A percentile compares a stretch with the other conserved stretches of the same genome.
Conservation (phyloP, 1,140 invertebrate genomes). For the Bombus polaris region DNA sequence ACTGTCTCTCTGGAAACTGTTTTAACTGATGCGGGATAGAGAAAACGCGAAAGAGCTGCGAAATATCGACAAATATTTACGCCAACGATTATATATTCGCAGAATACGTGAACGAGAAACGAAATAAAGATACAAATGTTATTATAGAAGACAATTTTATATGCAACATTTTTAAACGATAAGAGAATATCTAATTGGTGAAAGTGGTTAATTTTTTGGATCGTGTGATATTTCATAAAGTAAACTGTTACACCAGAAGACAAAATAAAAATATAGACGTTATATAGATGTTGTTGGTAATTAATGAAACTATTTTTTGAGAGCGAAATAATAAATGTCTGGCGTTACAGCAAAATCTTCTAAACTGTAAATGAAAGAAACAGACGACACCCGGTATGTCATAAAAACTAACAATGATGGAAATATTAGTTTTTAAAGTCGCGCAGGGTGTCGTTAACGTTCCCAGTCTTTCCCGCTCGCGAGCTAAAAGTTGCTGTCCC, state of each 20-base stretch:
- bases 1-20: slow-evolving; percentile 16
- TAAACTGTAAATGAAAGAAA: slow-evolving; percentile 59
- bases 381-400: slow-evolving; percentile 58
- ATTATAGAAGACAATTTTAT: too few species aligned
- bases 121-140: not conserved
- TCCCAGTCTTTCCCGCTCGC: slow-evolving; percentile 53
- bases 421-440: slow-evolving; percentile 81
- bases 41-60: slow-evolving; percentile 5
- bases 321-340: not conserved
- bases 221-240: too few species aligned
- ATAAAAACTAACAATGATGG: slow-evolving; percentile 80
- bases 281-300: too few species aligned
- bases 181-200: rapidly evolving
- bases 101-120: not conserved
- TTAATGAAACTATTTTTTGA: not conserved
- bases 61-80: slow-evolving; percentile 22
- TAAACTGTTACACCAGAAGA: not conserved
- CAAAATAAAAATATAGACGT: not conserved
- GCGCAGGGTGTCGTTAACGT: slow-evolving; percentile 78
- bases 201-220: too few species aligned
- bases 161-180: too few species aligned
- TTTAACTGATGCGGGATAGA: not conserved
- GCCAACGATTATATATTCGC: not conserved
- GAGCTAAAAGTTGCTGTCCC: slow-evolving; percentile 56
- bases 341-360: not conserved